phyloP scores from a whole-genome alignment of 2,113 vertebrate genomes.

The Callospermophilus lateralis region DNA sequence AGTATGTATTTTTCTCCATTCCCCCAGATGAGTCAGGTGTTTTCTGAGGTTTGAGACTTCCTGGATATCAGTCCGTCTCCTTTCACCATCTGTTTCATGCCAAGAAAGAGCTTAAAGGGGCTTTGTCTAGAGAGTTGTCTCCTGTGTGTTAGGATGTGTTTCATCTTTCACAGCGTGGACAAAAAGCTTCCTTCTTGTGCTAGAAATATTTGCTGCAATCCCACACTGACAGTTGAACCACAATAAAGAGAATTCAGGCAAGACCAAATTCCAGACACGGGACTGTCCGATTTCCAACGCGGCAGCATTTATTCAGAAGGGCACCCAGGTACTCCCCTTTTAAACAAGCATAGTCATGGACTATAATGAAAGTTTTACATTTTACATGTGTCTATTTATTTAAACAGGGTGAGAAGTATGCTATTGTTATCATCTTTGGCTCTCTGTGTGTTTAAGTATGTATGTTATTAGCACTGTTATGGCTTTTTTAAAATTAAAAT shows the following conservation, averaged over 20 bases:
- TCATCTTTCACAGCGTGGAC: constrained; percentile 76
- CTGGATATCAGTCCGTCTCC: constrained; percentile 40
- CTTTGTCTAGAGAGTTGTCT: constrained; percentile 70
- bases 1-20: neutral
- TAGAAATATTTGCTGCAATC: constrained; percentile 50
- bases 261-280: neutral
- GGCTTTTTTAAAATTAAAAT: constrained; percentile 5
- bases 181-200: constrained; percentile 67
- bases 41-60: constrained; percentile 29
- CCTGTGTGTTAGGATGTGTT: constrained; percentile 42
- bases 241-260: constrained; percentile 52
- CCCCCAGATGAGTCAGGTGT: neutral
- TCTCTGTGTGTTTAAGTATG: neutral
- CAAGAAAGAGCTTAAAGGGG: constrained; percentile 66
- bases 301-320: neutral
- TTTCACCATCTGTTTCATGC: constrained; percentile 62
- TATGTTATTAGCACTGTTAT: neutral
- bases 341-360: neutral
- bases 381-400: neutral
- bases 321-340: neutral
- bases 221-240: constrained; percentile 57
- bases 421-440: constrained; percentile 7
- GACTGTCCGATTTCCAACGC: neutral
- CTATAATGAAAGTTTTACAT: neutral
- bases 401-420: neutral